Percentiles rank a stretch among this genome's conserved stretches.
Evolutionary conservation across 2,888 invertebrate genomes (phyloP).

Genomic region (Zygothrica quintamaculata): DNA sequence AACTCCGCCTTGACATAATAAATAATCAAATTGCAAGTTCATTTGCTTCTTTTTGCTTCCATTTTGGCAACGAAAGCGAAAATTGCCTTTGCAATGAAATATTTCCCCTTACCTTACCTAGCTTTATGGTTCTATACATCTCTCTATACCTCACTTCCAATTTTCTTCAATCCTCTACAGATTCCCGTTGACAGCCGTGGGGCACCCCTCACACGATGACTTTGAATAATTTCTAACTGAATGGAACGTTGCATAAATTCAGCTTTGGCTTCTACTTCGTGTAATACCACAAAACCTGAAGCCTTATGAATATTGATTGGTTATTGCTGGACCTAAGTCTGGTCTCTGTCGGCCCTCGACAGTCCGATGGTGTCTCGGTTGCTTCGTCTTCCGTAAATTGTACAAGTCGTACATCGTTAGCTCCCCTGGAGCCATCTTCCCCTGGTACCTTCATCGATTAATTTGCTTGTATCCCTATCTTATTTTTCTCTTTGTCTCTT

Average conservation of each 20-base stretch:
- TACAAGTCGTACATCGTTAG: slow-evolving; percentile 57
- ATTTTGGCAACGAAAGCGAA: slow-evolving; percentile 64
- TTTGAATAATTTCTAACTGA: slow-evolving; percentile 73
- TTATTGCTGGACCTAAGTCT: slow-evolving; percentile 52
- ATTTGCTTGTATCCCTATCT: slow-evolving; percentile 9
- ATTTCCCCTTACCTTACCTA: not conserved
- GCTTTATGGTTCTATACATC: no score
- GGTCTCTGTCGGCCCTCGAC: slow-evolving; percentile 7
- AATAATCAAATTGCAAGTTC: slow-evolving; percentile 78
- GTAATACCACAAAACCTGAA: slow-evolving; percentile 29
- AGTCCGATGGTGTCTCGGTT: slow-evolving; percentile 9
- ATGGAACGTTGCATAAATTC: slow-evolving; percentile 58
- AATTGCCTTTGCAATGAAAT: slow-evolving; percentile 58
- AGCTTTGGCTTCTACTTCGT: slow-evolving; percentile 24
- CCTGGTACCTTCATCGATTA: no score
- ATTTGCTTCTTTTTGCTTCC: slow-evolving; percentile 48
- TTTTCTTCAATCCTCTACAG: slow-evolving; percentile 1
- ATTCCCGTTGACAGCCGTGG: slow-evolving; percentile 39
- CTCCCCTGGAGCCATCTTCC: slow-evolving; percentile 1
- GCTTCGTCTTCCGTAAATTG: slow-evolving; percentile 37
- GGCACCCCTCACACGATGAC: slow-evolving; percentile 65
- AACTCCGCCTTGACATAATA: slow-evolving; percentile 65
- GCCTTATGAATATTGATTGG: slow-evolving; percentile 76
- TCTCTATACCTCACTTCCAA: not conserved
- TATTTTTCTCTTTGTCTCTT: not conserved